A percentile compares a stretch with the other conserved stretches of the same genome.
Evolutionary conservation across 2,113 vertebrate genomes (phyloP).

Genomic region (Vidua macroura): DNA sequence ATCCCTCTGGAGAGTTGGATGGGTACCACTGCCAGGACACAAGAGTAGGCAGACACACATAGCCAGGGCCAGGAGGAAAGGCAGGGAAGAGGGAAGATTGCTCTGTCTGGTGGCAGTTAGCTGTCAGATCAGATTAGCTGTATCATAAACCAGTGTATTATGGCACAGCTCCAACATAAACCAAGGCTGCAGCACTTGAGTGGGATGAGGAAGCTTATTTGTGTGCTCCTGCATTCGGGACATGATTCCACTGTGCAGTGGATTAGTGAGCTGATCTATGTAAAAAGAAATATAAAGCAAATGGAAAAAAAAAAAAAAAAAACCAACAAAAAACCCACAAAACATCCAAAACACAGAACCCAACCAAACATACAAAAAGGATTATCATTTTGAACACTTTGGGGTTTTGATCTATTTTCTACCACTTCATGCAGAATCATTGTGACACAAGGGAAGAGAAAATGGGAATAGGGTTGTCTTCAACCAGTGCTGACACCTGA

Average conservation of each 20-base stretch:
- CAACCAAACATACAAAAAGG: background rate
- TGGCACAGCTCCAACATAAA: slow-evolving; percentile 42
- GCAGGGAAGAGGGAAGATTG: background rate
- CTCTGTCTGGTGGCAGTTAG: slow-evolving; percentile 35
- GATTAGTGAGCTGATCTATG: background rate
- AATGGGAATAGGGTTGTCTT: background rate
- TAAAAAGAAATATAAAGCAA: background rate
- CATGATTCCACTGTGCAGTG: background rate
- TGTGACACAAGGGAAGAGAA: background rate
- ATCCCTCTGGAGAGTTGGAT: accelerated
- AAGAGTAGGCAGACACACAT: background rate
- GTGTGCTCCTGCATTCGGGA: accelerated
- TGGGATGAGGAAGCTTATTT: slow-evolving; percentile 19
- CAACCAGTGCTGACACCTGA: background rate
- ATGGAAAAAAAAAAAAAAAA: background rate
- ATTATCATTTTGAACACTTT: background rate
- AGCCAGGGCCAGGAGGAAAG: background rate
- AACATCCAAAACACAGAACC: background rate
- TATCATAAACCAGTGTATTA: background rate
- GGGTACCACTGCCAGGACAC: background rate
- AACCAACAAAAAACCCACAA: background rate
- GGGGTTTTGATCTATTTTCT: background rate
- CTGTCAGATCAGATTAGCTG: slow-evolving; percentile 48
- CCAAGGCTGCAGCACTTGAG: background rate
- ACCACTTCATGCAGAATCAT: accelerated